These are phyloP conservation scores for Gouania willdenowi DNA, from an alignment of 2,797 vertebrate species.

Conservation along the genomic window DNA sequence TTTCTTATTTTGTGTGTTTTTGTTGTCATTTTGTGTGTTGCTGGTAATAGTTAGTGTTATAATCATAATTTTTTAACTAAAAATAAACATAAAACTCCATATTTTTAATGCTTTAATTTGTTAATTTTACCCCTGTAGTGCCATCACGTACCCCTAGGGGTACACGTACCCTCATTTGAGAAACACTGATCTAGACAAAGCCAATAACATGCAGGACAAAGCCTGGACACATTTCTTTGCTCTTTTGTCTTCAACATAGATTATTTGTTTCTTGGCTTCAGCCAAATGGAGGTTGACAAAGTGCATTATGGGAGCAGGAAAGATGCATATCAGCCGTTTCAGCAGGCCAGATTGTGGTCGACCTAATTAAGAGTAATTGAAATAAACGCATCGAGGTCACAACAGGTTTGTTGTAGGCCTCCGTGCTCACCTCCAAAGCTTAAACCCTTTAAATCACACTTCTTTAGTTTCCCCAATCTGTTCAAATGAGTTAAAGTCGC, in stretches of 20 bases:
- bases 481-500: background rate
- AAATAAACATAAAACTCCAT: too few relatives aligned
- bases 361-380: conserved; percentile 53
- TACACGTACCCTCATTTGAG: too few relatives aligned
- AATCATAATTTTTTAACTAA: too few relatives aligned
- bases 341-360: conserved; percentile 34
- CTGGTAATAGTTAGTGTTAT: too few relatives aligned
- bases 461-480: background rate
- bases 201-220: background rate
- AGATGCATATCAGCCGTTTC: conserved; percentile 2
- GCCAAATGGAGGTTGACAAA: conserved; percentile 18
- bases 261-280: conserved; percentile 8
- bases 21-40: too few relatives aligned
- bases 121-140: too few relatives aligned
- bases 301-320: conserved; percentile 11
- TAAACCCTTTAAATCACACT: background rate
- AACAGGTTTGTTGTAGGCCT: too few relatives aligned
- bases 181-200: too few relatives aligned
- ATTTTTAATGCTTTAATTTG: too few relatives aligned
- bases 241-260: background rate
- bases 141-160: too few relatives aligned
- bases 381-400: conserved; percentile 40
- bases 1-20: too few relatives aligned
- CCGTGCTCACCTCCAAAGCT: too few relatives aligned
- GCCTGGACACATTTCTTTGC: background rate